A percentile compares a stretch with the other conserved stretches of the same genome.
Evolutionary conservation across 2,797 vertebrate species (phyloP).

Genomic region (Chloroceryle amazona): DNA sequence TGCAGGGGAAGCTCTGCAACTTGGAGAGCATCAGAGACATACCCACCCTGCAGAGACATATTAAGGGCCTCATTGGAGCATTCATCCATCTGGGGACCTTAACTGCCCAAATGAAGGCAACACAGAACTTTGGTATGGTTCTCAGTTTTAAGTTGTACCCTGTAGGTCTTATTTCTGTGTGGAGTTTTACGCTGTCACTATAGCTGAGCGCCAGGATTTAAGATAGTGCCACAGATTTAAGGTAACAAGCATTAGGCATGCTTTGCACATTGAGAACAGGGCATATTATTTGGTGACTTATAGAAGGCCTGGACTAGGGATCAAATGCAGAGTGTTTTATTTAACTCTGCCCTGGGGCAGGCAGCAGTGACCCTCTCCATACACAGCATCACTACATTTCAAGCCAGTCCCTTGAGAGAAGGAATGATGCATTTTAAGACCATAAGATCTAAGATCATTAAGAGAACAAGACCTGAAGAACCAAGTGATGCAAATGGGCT

Average conservation of each 20-base stretch:
- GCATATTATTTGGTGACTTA: fast-evolving
- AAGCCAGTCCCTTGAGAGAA: not conserved
- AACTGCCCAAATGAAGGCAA: not conserved
- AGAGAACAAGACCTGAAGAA: not conserved
- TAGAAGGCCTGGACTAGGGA: not conserved
- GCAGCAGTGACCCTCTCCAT: not conserved
- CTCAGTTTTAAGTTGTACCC: not conserved
- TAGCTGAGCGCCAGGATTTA: not conserved
- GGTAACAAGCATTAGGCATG: not conserved
- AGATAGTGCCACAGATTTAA: not conserved
- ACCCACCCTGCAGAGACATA: not conserved
- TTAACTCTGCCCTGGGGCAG: not conserved
- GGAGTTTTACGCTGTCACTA: not conserved
- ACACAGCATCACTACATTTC: not conserved
- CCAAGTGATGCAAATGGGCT: not conserved
- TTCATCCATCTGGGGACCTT: no score
- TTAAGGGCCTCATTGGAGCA: not conserved
- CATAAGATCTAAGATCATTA: not conserved
- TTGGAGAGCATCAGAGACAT: not conserved
- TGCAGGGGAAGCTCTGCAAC: not conserved
- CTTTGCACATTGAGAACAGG: not conserved
- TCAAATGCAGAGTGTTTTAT: not conserved
- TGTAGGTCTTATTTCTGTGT: fast-evolving
- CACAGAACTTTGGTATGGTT: fast-evolving
- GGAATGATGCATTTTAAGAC: not conserved